Conservation (phyloP, 2,113 vertebrate genomes). For the Larimichthys polyactis region DNA sequence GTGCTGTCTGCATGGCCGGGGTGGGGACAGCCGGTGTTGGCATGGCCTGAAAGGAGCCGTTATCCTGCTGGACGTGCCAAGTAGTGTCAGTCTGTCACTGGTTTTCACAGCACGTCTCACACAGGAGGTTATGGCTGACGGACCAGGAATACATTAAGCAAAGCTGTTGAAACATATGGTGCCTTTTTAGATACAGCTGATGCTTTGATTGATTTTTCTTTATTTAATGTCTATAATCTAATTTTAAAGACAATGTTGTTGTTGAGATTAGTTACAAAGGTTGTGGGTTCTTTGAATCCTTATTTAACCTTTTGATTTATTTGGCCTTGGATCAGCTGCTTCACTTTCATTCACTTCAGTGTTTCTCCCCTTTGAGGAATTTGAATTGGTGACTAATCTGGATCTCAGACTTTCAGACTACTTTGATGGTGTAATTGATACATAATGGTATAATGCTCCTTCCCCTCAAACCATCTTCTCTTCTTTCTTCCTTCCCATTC, state of each 20-base stretch:
- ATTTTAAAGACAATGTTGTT: conserved; percentile 4
- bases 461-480: conserved; percentile 57
- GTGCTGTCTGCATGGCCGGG: conserved; percentile 29
- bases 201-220: conserved; percentile 53
- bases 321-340: not conserved
- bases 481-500: conserved; percentile 50
- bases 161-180: conserved; percentile 72
- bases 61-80: conserved; percentile 70
- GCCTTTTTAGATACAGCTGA: conserved; percentile 33
- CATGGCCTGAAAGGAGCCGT: conserved; percentile 70
- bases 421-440: conserved; percentile 68
- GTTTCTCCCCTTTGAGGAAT: conserved; percentile 32
- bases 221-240: conserved; percentile 8
- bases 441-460: conserved; percentile 31
- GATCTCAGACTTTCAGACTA: conserved; percentile 36
- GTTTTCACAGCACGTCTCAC: conserved; percentile 63
- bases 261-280: not conserved
- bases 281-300: not conserved
- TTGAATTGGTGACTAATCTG: conserved; percentile 35
- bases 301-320: not conserved
- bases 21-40: conserved; percentile 65
- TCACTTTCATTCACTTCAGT: not conserved
- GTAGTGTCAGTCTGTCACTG: conserved; percentile 74
- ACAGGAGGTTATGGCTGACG: conserved; percentile 55
- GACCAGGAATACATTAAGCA: conserved; percentile 62